Evolutionary conservation across 2,888 invertebrate genomes (phyloP).

Genomic region (Busseola fusca): DNA sequence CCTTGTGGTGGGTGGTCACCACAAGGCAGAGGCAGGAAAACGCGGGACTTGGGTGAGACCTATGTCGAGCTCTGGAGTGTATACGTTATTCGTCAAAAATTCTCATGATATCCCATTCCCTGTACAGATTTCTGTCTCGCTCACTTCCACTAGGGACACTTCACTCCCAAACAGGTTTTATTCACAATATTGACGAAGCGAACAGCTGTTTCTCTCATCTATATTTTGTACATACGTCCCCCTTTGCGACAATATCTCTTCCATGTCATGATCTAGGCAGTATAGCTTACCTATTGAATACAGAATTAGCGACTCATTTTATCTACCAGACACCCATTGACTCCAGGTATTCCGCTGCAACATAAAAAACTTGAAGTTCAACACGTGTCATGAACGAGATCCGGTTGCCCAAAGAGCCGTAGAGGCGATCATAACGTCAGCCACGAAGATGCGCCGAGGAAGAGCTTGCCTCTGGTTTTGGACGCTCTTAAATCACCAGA

Average conservation of each 20-base stretch:
- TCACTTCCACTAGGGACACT: not conserved
- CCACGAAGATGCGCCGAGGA: slow-evolving; percentile 70
- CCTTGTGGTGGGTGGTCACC: not conserved
- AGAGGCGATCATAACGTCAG: slow-evolving; percentile 71
- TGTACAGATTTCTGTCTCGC: not conserved
- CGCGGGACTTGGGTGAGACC: not conserved
- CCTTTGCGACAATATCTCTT: too few relatives aligned
- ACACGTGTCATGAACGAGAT: slow-evolving; percentile 71
- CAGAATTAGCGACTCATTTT: not conserved
- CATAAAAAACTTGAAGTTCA: slow-evolving; percentile 76
- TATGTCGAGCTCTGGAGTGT: not conserved
- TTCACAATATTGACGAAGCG: not conserved
- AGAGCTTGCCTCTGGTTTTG: slow-evolving; percentile 75
- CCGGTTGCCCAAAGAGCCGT: slow-evolving; percentile 76
- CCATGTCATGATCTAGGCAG: too few relatives aligned
- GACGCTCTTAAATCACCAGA: slow-evolving; percentile 70
- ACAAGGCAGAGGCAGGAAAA: not conserved
- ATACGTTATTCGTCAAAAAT: not conserved
- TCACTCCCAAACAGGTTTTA: not conserved
- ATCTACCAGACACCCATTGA: not conserved
- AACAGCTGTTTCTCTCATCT: not conserved
- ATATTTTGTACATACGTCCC: too few relatives aligned
- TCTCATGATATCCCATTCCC: not conserved
- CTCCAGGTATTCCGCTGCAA: slow-evolving; percentile 82
- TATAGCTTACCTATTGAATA: not conserved